phyloP scores from a whole-genome alignment of 2,113 vertebrate genomes.

The Dasyurus viverrinus region DNA sequence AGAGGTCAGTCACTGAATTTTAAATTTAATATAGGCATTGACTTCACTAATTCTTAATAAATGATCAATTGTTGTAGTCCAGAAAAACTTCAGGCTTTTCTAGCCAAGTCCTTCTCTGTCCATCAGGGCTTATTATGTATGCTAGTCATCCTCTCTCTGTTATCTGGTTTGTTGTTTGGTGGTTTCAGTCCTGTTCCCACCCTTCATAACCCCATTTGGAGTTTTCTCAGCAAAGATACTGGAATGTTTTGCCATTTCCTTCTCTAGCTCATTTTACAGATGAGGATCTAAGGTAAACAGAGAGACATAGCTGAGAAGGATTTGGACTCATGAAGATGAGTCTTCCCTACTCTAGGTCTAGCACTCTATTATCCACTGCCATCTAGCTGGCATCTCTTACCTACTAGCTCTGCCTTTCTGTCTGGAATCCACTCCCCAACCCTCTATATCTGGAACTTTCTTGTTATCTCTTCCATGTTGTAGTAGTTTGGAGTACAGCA shows the following conservation, averaged over 20 bases:
- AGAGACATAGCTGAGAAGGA: background rate
- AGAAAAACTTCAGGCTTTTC: background rate
- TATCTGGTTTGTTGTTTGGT: background rate
- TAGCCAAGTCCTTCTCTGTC: background rate
- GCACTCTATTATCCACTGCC: background rate
- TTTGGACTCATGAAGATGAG: background rate
- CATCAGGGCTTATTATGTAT: background rate
- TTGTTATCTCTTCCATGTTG: background rate
- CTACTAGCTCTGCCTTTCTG: background rate
- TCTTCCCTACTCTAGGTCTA: background rate
- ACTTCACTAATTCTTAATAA: background rate
- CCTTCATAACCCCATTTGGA: background rate
- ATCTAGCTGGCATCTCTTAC: background rate
- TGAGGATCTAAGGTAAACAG: background rate
- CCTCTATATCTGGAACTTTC: background rate
- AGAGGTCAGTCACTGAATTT: background rate
- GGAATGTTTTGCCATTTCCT: background rate
- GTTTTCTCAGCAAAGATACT: background rate
- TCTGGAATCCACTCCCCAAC: background rate
- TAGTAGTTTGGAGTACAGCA: background rate
- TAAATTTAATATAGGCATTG: background rate
- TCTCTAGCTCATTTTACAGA: background rate
- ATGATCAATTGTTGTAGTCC: background rate
- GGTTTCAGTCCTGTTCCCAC: background rate
- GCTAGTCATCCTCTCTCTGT: background rate